These are phyloP conservation scores for Drosophila setifemur DNA, from an alignment of 1,140 invertebrate genomes.

Conservation along the genomic window DNA sequence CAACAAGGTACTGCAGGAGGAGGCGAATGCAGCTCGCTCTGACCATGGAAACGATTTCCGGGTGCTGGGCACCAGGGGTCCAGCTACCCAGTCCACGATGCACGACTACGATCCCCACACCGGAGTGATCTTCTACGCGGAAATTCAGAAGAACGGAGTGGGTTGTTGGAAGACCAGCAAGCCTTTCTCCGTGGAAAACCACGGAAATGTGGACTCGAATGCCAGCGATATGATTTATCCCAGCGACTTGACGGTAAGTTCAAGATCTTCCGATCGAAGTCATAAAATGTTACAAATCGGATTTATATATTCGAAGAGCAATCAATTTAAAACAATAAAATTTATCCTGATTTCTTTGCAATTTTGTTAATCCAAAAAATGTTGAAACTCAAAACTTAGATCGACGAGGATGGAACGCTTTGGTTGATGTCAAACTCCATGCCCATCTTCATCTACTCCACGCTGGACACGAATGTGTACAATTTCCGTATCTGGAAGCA, in stretches of 20 bases:
- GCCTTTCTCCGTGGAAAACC: slow-evolving; percentile 83
- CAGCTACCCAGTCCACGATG: slow-evolving; percentile 85
- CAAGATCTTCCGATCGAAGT: too few species aligned
- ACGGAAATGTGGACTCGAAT: slow-evolving; percentile 85
- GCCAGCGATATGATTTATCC: slow-evolving; percentile 86
- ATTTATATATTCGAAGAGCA: too few species aligned
- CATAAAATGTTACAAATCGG: too few species aligned
- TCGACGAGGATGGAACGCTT: slow-evolving; percentile 84
- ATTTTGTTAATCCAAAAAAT: too few species aligned
- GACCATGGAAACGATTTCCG: slow-evolving; percentile 85
- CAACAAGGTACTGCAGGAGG: slow-evolving; percentile 86
- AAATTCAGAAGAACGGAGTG: slow-evolving; percentile 86
- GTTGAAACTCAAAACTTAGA: slow-evolving; percentile 63
- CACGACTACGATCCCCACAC: slow-evolving; percentile 84
- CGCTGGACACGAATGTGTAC: slow-evolving; percentile 83
- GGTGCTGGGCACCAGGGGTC: slow-evolving; percentile 85
- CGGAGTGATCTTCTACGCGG: slow-evolving; percentile 86
- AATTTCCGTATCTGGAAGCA: slow-evolving; percentile 85
- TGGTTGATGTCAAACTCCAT: slow-evolving; percentile 86
- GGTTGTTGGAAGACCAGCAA: slow-evolving; percentile 87
- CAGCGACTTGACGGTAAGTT: slow-evolving; percentile 77
- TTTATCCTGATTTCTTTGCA: background rate
- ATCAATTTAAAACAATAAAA: too few species aligned
- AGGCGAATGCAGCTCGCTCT: slow-evolving; percentile 84
- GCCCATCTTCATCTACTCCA: slow-evolving; percentile 85